Evolutionary conservation across 2,888 invertebrate genomes (phyloP), one percentile per base, ranked within the genome.

Genomic region (Caenorhabditis virilis): DNA sequence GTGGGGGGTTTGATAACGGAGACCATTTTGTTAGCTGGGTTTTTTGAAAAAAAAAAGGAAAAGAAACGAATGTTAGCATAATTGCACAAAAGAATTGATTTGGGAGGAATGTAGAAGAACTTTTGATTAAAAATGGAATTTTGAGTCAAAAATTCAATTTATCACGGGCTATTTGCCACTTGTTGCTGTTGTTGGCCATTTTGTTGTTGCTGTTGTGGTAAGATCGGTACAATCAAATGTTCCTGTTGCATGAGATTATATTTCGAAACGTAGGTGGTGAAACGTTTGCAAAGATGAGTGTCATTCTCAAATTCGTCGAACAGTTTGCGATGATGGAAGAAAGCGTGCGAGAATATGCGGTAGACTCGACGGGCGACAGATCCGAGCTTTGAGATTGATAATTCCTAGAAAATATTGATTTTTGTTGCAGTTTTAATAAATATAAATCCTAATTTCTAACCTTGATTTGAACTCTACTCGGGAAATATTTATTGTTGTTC

Each of bases 401-500:
- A 93, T 84, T 98, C 98, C 58, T n/a, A n/a, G n/a, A n/a, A n/a
- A n/a, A n/a, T n/a, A n/a, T n/a, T n/a, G n/a, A n/a, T n/a, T n/a
- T n/a, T n/a, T n/a, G n/a, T n/a, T n/a, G n/a, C n/a, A n/a, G n/a
- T n/a, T n/a, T n/a, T n/a, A n/a, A n/a, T n/a, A n/a, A n/a, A n/a
- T n/a, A n/a, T n/a, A n/a, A n/a, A n/a, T n/a, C n/a, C n/a, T n/a
- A n/a, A n/a, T n/a, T n/a, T n/a, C n/a, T n/a, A n/a, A n/a, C n/a
- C n/a, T 97, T 95, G 85, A 98, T 97, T 86, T 93, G 95, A 54
- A 98, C 93, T 85, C 93, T 90, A 90, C 95, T 97, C 68, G 98
- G 98, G 86, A 98, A 98, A 86, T 98, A 99, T 88, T 98, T 97
- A 87, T 95, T 97, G 87, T 94, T 95, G 87, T 98, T 99, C 68